These are phyloP conservation scores for Carollia perspicillata DNA, from an alignment of 2,113 vertebrate species.

Conservation along the genomic window DNA sequence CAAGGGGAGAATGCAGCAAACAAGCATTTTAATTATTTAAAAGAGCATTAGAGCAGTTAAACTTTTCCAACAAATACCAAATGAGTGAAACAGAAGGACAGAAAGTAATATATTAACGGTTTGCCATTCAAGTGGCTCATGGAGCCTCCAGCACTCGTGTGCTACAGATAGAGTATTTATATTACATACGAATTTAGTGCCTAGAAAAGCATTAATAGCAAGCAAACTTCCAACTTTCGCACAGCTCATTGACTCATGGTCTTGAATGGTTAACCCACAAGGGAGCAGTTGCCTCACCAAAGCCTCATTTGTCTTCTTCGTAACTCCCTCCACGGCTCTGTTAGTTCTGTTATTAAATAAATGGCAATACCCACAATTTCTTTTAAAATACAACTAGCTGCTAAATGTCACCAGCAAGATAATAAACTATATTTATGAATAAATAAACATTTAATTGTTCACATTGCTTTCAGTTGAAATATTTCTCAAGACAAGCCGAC, in stretches of 20 bases:
- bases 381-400: slow-evolving; percentile 16
- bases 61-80: slow-evolving; percentile 30
- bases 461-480: neutral
- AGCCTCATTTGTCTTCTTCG: neutral
- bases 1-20: slow-evolving; percentile 11
- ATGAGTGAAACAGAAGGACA: neutral
- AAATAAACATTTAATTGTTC: neutral
- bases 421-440: neutral
- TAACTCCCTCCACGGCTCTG: neutral
- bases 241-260: neutral
- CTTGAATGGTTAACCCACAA: neutral
- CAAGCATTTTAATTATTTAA: slow-evolving; percentile 47
- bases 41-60: slow-evolving; percentile 43
- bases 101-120: neutral
- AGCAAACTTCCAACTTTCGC: neutral
- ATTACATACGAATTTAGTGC: slow-evolving; percentile 9
- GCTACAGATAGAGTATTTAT: slow-evolving; percentile 4
- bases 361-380: neutral
- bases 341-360: neutral
- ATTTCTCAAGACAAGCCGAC: neutral
- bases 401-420: neutral
- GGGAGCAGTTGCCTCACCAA: neutral
- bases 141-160: neutral
- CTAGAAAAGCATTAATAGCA: neutral
- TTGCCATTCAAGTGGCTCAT: slow-evolving; percentile 25